Evolutionary conservation across 1,140 invertebrate genomes (phyloP).

Genomic region (Drosophila elegans): DNA sequence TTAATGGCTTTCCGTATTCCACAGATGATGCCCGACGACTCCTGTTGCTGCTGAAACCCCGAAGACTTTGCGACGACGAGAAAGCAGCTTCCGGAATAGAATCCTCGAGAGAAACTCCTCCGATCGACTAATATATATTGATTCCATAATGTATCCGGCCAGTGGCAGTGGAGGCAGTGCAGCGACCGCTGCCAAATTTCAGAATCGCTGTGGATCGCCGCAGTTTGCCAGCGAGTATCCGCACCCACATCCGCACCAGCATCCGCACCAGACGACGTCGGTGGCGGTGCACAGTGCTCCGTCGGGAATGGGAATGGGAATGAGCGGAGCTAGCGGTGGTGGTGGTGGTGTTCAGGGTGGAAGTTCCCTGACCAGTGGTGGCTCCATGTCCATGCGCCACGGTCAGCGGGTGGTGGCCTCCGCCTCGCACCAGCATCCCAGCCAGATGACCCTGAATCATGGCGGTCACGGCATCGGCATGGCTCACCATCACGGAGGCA

Average conservation of each 20-base stretch:
- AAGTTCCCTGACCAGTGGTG: conserved; percentile 4
- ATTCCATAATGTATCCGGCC: conserved; percentile 60
- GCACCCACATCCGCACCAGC: no score
- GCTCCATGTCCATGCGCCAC: conserved; percentile 64
- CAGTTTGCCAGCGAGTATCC: conserved; percentile 80
- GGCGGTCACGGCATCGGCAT: conserved; percentile 24
- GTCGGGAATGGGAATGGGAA: not conserved
- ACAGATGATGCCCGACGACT: conserved; percentile 45
- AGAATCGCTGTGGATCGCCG: conserved; percentile 76
- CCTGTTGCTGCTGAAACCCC: conserved; percentile 18
- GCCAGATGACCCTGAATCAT: conserved; percentile 51
- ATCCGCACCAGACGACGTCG: conserved; percentile 55
- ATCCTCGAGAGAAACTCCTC: not conserved
- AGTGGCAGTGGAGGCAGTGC: conserved; percentile 44
- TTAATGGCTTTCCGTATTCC: conserved; percentile 62
- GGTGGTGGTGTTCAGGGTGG: not conserved
- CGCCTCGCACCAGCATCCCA: conserved; percentile 36
- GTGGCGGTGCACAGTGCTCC: conserved; percentile 65
- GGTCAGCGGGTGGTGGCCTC: conserved; percentile 33
- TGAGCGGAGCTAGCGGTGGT: not conserved
- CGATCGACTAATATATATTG: no score
- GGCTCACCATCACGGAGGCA: conserved; percentile 22
- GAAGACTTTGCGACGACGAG: not conserved
- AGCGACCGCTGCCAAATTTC: conserved; percentile 68
- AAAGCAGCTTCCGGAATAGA: not conserved